Conservation (phyloP, 2,113 vertebrate genomes). For the Myiopsitta monachus region DNA sequence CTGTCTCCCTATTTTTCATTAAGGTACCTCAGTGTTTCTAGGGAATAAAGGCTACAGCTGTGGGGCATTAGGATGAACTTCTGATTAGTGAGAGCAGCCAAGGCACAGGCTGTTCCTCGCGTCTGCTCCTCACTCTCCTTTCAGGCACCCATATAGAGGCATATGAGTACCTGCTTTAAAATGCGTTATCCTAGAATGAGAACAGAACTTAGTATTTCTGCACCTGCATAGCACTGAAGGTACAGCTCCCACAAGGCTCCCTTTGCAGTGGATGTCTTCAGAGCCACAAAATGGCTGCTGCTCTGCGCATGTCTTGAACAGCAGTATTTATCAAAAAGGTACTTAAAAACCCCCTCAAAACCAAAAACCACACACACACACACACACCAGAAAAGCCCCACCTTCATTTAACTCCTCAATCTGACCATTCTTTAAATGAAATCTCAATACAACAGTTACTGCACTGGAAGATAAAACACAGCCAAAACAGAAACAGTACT, state of each 20-base stretch:
- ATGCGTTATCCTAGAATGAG: neutral
- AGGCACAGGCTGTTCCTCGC: neutral
- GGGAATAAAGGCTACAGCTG: neutral
- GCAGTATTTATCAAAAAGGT: neutral
- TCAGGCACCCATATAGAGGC: neutral
- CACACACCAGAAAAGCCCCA: neutral
- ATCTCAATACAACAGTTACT: neutral
- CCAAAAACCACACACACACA: neutral
- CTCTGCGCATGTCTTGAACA: neutral
- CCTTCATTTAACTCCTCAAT: neutral
- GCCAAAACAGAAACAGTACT: neutral
- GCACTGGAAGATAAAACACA: neutral
- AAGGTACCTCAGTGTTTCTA: neutral
- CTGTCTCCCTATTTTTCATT: neutral
- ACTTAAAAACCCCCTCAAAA: neutral
- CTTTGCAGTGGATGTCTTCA: neutral
- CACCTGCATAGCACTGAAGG: neutral
- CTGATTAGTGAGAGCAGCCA: neutral
- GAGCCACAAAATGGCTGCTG: neutral
- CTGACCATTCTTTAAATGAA: neutral
- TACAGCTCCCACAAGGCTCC: neutral
- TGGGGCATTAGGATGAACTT: neutral
- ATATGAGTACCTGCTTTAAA: neutral
- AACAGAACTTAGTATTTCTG: neutral
- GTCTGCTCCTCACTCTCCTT: neutral